phyloP scores from a whole-genome alignment of 2,797 vertebrate genomes.

The Tamandua tetradactyla region DNA sequence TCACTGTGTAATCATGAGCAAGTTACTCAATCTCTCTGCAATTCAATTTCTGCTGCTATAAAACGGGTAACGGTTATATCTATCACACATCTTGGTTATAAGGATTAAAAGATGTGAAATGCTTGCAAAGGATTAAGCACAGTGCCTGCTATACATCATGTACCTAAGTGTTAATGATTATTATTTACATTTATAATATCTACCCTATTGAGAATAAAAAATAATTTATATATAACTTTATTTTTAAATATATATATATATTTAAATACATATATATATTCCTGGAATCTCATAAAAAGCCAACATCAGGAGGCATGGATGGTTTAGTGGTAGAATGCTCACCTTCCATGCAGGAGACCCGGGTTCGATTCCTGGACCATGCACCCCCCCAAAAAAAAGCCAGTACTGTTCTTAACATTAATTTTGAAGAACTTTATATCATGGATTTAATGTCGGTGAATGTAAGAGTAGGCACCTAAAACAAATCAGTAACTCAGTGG shows the following conservation, averaged over 20 bases:
- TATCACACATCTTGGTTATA: background rate
- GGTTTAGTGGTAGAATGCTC: too few species aligned
- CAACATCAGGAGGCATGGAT: too few species aligned
- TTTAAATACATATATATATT: too few species aligned
- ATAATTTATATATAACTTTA: background rate
- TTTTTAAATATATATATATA: too few species aligned
- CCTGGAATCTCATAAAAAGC: slow-evolving; percentile 27
- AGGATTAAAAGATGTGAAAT: slow-evolving; percentile 33
- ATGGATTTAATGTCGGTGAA: background rate
- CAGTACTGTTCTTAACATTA: background rate
- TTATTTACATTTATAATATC: background rate
- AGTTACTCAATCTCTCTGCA: slow-evolving; percentile 31
- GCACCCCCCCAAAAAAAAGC: too few species aligned
- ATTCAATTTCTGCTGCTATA: background rate
- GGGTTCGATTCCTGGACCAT: too few species aligned
- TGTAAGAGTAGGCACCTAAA: background rate
- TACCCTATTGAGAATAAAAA: background rate
- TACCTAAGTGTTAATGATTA: background rate
- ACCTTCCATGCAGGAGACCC: too few species aligned
- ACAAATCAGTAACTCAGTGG: background rate
- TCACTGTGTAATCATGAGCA: slow-evolving; percentile 12
- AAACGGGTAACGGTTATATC: background rate
- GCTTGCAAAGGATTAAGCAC: slow-evolving; percentile 9
- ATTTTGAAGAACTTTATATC: background rate
- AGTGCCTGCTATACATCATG: background rate